Conservation (phyloP, 2,888 invertebrate species). For the Lochmaea crataegi region DNA sequence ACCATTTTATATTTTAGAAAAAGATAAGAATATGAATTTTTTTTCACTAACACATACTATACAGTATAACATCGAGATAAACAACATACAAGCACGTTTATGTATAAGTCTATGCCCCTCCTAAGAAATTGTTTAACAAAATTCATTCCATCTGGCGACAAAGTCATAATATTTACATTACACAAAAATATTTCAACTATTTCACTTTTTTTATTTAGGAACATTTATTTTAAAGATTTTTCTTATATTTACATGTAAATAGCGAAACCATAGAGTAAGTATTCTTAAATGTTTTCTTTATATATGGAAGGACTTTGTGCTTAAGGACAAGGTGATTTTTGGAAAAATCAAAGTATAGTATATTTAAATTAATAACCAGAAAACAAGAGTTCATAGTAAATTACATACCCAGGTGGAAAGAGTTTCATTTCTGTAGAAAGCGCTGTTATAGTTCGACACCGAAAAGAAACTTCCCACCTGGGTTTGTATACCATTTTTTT, state of each 20-base stretch:
- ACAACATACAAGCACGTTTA: conserved; percentile 56
- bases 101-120: conserved; percentile 65
- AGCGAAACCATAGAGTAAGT: conserved; percentile 47
- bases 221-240: conserved; percentile 56
- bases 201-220: conserved; percentile 54
- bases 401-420: no score
- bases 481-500: no score
- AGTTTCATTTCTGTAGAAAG: no score
- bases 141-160: conserved; percentile 31
- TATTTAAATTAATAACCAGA: background rate
- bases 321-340: conserved; percentile 46
- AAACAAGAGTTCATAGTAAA: background rate
- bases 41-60: conserved; percentile 41
- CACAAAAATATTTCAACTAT: conserved; percentile 56
- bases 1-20: conserved; percentile 16
- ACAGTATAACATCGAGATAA: conserved; percentile 51
- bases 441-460: no score
- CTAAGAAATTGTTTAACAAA: conserved; percentile 50
- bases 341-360: background rate
- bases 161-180: conserved; percentile 47
- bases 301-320: conserved; percentile 50
- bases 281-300: conserved; percentile 30
- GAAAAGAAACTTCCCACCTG: no score
- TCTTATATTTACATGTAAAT: conserved; percentile 51
- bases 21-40: conserved; percentile 30